Base-by-base conservation (phyloP, 2,113 vertebrate species). In the Heterochromis multidens region DNA sequence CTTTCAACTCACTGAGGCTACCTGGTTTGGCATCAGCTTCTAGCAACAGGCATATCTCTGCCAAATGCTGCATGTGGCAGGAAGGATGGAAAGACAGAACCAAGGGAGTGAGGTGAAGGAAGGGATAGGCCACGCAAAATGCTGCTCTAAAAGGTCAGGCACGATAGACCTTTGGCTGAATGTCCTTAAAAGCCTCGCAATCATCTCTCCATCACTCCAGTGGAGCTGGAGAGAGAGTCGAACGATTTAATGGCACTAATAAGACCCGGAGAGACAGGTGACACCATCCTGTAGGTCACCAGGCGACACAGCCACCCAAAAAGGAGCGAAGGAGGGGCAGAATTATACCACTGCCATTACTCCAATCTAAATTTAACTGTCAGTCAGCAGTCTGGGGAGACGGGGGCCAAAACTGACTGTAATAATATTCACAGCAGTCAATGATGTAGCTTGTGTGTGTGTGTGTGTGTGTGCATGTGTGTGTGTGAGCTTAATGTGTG, bases 1-100 rank as follows among this genome's bases (percentile, higher is more conserved):
- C 85, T 89, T 82, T 88, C 89, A 89, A 83, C 88, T 90, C 80
- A 37, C 84, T 74, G 46, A 82, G 80, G 65, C 76, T 90, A 93
- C 92, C 93, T 94, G 92, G 87, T 83, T 80, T 77, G 84, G 90
- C 88, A 85, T 90, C 89, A 60, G 40, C 65, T 46, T 77, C 77
- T 52, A 43, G 67, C n/a, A 35, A 85, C 80, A 46, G 74, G 70
- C 40, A 10, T 8, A 13, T 37, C 35, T 17, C 56, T 88, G 91
- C 89, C 90, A 93, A 90, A 72, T 58, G 80, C 86, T 86, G 81
- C 83, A 84, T 79, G 80, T 58, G 67, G 85, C 81, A 29, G 76
- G 56, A 81, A 57, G 79, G 81, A 87, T 57, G 77, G 86, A 80
- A 82, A 7, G 80, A 52, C 72, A 59, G 82, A 58, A 78, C 49